Evolutionary conservation across 2,113 vertebrate species (phyloP), one percentile per base, ranked within the genome.

Genomic region (Pterophyllum scalare): DNA sequence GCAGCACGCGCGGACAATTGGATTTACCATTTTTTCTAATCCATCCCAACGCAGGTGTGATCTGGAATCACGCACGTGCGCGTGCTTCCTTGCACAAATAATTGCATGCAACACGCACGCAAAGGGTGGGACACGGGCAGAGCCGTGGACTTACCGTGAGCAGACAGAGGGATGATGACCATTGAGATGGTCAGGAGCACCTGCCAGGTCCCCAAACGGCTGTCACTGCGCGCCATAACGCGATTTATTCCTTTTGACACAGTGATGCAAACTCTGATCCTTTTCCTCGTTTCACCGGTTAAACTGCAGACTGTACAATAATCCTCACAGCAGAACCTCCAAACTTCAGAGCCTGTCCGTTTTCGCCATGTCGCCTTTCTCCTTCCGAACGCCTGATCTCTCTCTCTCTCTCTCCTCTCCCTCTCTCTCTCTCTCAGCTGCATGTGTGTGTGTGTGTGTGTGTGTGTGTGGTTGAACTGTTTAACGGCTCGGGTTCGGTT

Each of bases 111-210:
- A 13, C 52, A 65, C 52, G 49, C 82, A 77, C 74, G 46, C 64
- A 83, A 59, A 88, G 88, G 91, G 90, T 91, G 91, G 83, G 87
- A 91, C 75, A 58, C 72, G 7, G 40, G 56, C 65, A 59, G 20
- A 60, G 65, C 60, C 24, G 64, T 4, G 67, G 62, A 77, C 94
- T 93, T 87, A 95, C 94, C 94, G 86, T 95, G 93, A 62, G 87
- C 91, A 54, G 79, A 85, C 56, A 92, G 70, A 17, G 92, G 89
- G 56, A 78, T 65, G 75, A 92, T 61, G 89, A 95, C 79, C 85
- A 94, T 58, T 0, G 91, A 90, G 92, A 95, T 85, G 93, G 90
- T 85, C 86, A 95, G 87, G 1, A 95, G 85, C 89, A 94, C 84
- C 90, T 93, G 93, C 94, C 94, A 94, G 88, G 84, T 89, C 65